phyloP scores from a whole-genome alignment of 2,797 vertebrate species.

The Eulemur coronatus region DNA sequence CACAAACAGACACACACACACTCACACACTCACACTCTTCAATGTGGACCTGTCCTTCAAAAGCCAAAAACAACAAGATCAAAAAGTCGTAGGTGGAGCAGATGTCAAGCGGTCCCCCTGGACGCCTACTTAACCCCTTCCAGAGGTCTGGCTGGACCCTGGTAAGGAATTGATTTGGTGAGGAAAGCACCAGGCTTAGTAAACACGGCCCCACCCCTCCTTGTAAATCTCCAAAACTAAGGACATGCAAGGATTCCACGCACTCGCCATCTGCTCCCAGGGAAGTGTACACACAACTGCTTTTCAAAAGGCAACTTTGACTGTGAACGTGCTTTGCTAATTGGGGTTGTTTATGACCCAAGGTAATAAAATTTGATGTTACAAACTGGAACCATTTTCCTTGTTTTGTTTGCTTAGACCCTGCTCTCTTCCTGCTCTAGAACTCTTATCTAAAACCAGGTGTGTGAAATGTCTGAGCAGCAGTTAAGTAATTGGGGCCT shows the following conservation, averaged over 20 bases:
- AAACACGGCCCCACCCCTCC: conserved; percentile 79
- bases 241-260: conserved; percentile 57
- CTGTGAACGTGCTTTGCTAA: conserved; percentile 73
- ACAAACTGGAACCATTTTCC: conserved; percentile 73
- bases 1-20: conserved; percentile 58
- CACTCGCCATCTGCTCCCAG: conserved; percentile 47
- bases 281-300: conserved; percentile 72
- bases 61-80: conserved; percentile 84
- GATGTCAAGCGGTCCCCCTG: conserved; percentile 90
- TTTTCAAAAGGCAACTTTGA: conserved; percentile 63
- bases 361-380: conserved; percentile 78
- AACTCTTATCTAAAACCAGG: conserved; percentile 82
- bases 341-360: conserved; percentile 80
- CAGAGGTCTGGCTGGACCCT: conserved; percentile 80
- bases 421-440: conserved; percentile 70
- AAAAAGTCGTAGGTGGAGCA: conserved; percentile 86
- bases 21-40: conserved; percentile 77
- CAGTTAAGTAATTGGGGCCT: conserved; percentile 79
- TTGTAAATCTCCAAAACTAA: conserved; percentile 76
- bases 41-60: conserved; percentile 81
- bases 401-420: conserved; percentile 66
- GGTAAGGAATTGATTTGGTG: conserved; percentile 82
- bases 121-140: conserved; percentile 87
- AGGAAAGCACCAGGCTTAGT: conserved; percentile 76
- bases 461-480: conserved; percentile 80